Evolutionary conservation across 2,888 invertebrate species (phyloP), one percentile per base, ranked within the genome.

Genomic region (Prosopocoilus inquinatus): DNA sequence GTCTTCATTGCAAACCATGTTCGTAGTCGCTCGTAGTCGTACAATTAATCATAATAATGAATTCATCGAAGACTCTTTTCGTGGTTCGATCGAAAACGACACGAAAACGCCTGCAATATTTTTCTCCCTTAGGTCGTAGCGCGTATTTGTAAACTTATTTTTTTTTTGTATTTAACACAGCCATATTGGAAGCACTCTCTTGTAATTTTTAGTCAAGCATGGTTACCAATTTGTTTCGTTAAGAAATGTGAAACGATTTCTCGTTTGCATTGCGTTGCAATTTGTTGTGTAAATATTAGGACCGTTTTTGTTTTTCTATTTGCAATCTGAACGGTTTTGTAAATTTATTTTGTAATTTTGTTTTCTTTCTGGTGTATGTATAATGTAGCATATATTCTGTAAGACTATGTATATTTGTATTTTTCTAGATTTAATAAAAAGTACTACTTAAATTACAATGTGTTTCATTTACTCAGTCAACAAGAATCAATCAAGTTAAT

Each of bases 141-240:
- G 16, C 12, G 13, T 41, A 41, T 9, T 41, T 41, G 12, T 12
- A 28, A 28, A 28, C 3, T 28, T 28, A 28, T 5, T 28, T 3
- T 20, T 20, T 28, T 28, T 28, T 28, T 28, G 20, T 28, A 15
- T 43, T 20, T 43, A 12, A 45, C 33, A 45, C 16, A 45, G 51
- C 51, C 51, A 51, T 51, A 51, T 34, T 47, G 43, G 33, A 45
- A 12, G 45, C 47, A 54, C 47, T 47, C 50, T 50, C 49, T 51
- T 50, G 35, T 55, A 56, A 62, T 61, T 63, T 66, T 70, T 71
- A 71, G 71, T 71, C 71, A 71, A 56, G 59, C 61, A 65, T 69
- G 71, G 71, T 71, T 71, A 71, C 71, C 71, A 70, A 66, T 50
- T 48, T 62, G 44, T 32, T 15, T 41, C 12, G 41, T 41, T 41